Evolutionary conservation across 2,888 invertebrate genomes (phyloP).

Genomic region (Spisula solida): DNA sequence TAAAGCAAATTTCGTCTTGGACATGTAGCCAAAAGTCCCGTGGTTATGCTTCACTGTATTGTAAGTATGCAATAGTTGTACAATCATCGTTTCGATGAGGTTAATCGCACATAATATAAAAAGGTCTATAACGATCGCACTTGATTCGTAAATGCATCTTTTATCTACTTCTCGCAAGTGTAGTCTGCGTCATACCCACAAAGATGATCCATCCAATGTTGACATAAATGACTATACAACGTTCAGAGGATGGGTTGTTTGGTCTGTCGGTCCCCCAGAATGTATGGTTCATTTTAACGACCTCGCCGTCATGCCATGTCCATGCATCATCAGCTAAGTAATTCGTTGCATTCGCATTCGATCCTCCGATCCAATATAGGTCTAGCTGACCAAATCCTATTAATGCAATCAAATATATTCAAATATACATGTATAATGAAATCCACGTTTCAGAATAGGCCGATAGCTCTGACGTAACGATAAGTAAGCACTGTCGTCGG

Average conservation of each 20-base stretch:
- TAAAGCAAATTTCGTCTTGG: too few species aligned
- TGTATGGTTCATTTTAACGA: not conserved
- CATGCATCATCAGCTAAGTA: not conserved
- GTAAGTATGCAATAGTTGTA: too few species aligned
- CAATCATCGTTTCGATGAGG: too few species aligned
- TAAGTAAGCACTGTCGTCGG: too few species aligned
- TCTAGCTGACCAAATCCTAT: not conserved
- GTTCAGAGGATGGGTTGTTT: not conserved
- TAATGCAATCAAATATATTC: not conserved
- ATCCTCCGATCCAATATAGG: conserved; percentile 27
- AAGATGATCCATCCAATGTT: not conserved
- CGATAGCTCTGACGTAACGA: too few species aligned
- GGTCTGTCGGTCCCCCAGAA: conserved; percentile 13
- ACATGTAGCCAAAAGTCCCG: too few species aligned
- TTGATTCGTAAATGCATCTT: too few species aligned
- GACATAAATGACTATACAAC: not conserved
- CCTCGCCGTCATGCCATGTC: not conserved
- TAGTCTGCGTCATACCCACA: not conserved
- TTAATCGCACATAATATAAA: too few species aligned
- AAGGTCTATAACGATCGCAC: too few species aligned
- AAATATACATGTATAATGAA: too few species aligned
- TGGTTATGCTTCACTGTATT: too few species aligned
- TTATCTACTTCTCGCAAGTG: conserved; percentile 9
- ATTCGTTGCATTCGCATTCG: not conserved
- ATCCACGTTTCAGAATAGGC: too few species aligned